Base-by-base conservation (phyloP, 1,140 invertebrate genomes). In the Lordiphosa clarofinis region DNA sequence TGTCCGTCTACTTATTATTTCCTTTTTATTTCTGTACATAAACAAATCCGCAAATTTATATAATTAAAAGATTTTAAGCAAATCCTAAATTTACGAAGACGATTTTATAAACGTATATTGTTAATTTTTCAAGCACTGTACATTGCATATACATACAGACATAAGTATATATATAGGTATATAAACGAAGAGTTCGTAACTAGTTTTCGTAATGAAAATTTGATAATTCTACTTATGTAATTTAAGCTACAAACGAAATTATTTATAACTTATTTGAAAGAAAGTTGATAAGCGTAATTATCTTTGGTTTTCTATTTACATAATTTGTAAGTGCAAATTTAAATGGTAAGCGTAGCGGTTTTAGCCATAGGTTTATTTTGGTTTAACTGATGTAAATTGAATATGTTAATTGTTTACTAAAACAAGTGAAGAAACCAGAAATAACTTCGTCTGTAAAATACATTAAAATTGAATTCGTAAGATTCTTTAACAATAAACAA, bases 321-420 rank as follows among this genome's bases (percentile, higher is more conserved):
- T 81, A 67, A 60, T 62, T 75, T 82, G 47, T 82, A 81, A 81
- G 73, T 54, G 71, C 53, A 58, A 81, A 84, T 82, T 75, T 84
- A 58, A 67, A 68, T 67, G 60, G 52, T 82, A 82, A 82, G 54
- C 37, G 55, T 84, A 84, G 59, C 47, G 67, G 70, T 82, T 69
- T 63, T 68, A 82, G 63, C 40, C 49, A 43, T 81, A 81, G 67
- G 66, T 39, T 13, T 24, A 63, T 47, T 58, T 81, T 82, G 72
- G 67, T 82, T 84, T 59, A 84, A 82, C 72, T 82, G 68, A 76
- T 81, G 78, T 82, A 82, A 69, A 82, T 75, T 79, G 60, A 82
- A 65, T 82, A 82, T 74, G 78, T 82, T 82, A 82, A 81, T 72
- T 82, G 81, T 82, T 82, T 82, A 82, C 72, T 84, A 82, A 81